Percentiles rank a stretch among this genome's conserved stretches.
phyloP scores from a whole-genome alignment of 2,888 invertebrate genomes.

The Isotomurus palustris region DNA sequence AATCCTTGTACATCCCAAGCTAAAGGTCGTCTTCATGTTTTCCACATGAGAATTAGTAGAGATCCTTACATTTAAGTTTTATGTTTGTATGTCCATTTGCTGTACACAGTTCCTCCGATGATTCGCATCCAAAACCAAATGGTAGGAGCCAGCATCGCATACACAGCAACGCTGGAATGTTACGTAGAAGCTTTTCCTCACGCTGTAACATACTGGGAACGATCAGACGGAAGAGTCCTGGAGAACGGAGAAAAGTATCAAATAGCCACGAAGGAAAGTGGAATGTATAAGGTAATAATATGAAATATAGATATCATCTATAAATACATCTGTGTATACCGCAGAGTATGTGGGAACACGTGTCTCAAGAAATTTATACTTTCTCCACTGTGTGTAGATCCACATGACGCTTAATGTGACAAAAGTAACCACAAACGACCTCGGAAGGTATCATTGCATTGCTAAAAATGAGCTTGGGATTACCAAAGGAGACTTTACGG shows the following conservation, averaged over 20 bases:
- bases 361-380: not conserved
- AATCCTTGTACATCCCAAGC: too few relatives aligned
- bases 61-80: too few relatives aligned
- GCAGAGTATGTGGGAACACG: not conserved
- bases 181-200: slow-evolving; percentile 85
- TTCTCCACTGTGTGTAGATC: slow-evolving; percentile 54
- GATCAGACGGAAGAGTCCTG: slow-evolving; percentile 67
- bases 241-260: slow-evolving; percentile 64
- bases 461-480: slow-evolving; percentile 77
- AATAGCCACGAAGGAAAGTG: slow-evolving; percentile 57
- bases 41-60: too few relatives aligned
- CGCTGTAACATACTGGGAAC: slow-evolving; percentile 80
- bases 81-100: too few relatives aligned
- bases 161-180: slow-evolving; percentile 66
- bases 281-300: slow-evolving; percentile 52
- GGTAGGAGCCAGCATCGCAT: slow-evolving; percentile 66
- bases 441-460: slow-evolving; percentile 74
- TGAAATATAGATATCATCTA: not conserved
- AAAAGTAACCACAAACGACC: slow-evolving; percentile 63
- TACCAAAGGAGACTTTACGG: slow-evolving; percentile 67
- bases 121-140: slow-evolving; percentile 72
- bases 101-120: slow-evolving; percentile 74
- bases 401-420: slow-evolving; percentile 75
- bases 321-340: not conserved
- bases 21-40: too few relatives aligned